Base-by-base conservation (phyloP, 1,140 invertebrate species). In the Dendroctonus valens region DNA sequence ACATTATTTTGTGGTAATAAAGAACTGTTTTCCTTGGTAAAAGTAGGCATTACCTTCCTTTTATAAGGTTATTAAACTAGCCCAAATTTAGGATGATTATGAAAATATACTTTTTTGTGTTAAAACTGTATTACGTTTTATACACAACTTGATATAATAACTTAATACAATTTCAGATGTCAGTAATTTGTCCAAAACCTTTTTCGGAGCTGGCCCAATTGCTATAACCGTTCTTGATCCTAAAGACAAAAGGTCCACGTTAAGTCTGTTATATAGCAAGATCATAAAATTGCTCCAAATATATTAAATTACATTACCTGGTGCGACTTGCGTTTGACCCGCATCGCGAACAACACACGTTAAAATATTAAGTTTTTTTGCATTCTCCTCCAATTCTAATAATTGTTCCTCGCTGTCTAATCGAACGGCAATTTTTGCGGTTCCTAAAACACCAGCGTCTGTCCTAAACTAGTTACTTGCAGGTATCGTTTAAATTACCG, bases 251-350 rank as follows among this genome's bases (percentile, higher is more conserved):
- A 48, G 11, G 5, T 8, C 0, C 46, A 48, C 5, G 26, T 26
- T 26, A 26, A 26, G 1, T 26, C 1, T 26, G 26, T 26, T 26
- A 26, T 26, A 26, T 26, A n/a, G n/a, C n/a, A 2, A 26, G 26
- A 26, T 26, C 26, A 26, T 26, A 11, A 51, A 51, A 51, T 46
- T 52, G 15, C 38, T 7, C 37, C 11, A 58, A 42, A 58, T 58
- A 14, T 38, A 46, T 11, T 46, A 46, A 11, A 52, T 51, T 52
- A 14, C 14, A 52, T 41, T 49, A 65, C 94, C 94, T 26, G 87
- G 82, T 41, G 87, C 86, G 69, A 97, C 88, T 81, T 98, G 93
- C 26, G 96, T 98, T 71, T 89, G 84, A 15, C 95, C 95, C 26
- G 94, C 94, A 83, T 98, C 95, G 68, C 85, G 80, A 70, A 97